Conservation (phyloP, 2,113 vertebrate species). For the Boulengeromyrus knoepffleri region DNA sequence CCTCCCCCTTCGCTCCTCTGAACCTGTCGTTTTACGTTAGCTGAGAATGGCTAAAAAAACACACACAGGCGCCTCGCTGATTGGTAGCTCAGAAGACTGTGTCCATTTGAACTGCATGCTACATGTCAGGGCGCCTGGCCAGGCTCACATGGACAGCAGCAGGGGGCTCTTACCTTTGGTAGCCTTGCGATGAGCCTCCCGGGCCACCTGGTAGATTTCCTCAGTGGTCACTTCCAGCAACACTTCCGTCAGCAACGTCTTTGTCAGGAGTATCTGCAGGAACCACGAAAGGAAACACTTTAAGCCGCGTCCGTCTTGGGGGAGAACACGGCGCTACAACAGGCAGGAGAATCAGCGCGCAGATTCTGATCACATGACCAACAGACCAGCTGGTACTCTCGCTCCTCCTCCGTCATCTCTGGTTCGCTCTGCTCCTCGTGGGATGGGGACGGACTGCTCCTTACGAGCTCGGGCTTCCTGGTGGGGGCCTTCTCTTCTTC, state of each 20-base stretch:
- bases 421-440: constrained; percentile 88
- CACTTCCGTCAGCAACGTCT: constrained; percentile 94
- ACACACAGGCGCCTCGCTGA: constrained; percentile 15
- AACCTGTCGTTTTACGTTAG: constrained; percentile 49
- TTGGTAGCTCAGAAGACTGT: background rate
- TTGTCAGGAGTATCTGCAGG: constrained; percentile 85
- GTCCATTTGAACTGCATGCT: constrained; percentile 6
- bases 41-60: constrained; percentile 49
- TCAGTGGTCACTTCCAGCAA: constrained; percentile 95
- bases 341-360: background rate
- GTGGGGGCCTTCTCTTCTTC: constrained; percentile 65
- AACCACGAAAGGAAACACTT: background rate
- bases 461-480: constrained; percentile 66
- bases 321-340: background rate
- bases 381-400: constrained; percentile 90
- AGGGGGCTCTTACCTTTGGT: constrained; percentile 79
- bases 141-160: background rate
- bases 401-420: constrained; percentile 96
- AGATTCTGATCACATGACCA: background rate
- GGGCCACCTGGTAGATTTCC: constrained; percentile 86
- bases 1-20: constrained; percentile 22
- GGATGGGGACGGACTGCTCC: constrained; percentile 78
- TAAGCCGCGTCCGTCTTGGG: background rate
- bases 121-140: background rate
- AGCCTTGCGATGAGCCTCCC: constrained; percentile 91